These are phyloP conservation scores for Hirundichthys speculiger DNA, from an alignment of 2,113 vertebrate species.

Conservation along the genomic window DNA sequence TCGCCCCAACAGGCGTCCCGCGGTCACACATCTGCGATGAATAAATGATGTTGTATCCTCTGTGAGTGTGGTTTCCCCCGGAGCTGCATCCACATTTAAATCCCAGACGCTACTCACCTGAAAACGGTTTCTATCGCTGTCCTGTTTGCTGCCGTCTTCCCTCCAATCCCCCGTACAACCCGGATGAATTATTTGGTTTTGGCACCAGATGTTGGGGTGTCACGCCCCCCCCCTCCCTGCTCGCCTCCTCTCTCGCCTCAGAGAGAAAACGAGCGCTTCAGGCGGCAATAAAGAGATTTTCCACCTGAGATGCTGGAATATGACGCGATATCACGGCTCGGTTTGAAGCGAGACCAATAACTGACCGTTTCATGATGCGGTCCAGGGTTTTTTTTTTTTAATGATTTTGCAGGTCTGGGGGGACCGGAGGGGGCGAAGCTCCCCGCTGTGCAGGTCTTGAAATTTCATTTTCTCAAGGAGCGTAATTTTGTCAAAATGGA, in stretches of 20 bases:
- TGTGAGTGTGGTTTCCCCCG: background rate
- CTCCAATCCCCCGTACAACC: slow-evolving; percentile 5
- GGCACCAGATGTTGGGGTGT: too few relatives aligned
- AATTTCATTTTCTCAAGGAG: too few relatives aligned
- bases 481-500: too few relatives aligned
- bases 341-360: slow-evolving; percentile 21
- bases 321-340: slow-evolving; percentile 18
- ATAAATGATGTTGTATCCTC: slow-evolving; percentile 54
- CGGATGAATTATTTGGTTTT: background rate
- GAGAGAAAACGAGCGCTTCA: background rate
- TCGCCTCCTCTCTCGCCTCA: too few relatives aligned
- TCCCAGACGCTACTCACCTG: slow-evolving; percentile 3
- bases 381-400: too few relatives aligned
- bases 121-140: slow-evolving; percentile 28
- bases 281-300: slow-evolving; percentile 47
- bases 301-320: slow-evolving; percentile 31
- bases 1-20: slow-evolving; percentile 36
- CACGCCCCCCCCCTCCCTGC: too few relatives aligned
- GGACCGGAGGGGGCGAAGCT: too few relatives aligned
- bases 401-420: background rate
- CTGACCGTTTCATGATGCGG: too few relatives aligned
- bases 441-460: too few relatives aligned
- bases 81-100: slow-evolving; percentile 33
- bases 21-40: slow-evolving; percentile 59
- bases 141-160: slow-evolving; percentile 56